Evolutionary conservation across 1,140 invertebrate species (phyloP), one percentile per base, ranked within the genome.

Genomic region (Sycophila sp.): DNA sequence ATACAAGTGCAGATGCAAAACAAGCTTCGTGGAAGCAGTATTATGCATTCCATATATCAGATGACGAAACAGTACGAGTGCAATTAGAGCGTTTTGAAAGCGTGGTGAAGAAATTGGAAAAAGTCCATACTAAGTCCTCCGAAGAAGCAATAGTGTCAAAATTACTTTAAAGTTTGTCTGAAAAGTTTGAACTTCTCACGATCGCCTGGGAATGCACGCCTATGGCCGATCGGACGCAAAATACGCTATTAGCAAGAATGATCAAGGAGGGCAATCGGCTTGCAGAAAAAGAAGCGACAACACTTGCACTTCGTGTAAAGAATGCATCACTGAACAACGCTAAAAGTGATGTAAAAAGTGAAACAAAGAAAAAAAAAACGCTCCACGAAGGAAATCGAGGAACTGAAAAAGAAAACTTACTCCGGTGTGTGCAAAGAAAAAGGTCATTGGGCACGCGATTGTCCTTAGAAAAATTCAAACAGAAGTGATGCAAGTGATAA

Each of bases 121-220:
- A 72, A 55, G 53, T 72, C 40, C 55, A 68, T 22, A 45, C 10
- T 17, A 72, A 67, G 10, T 72, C 63, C n/a, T n/a, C 15, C 67
- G 34, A 19, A 72, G 62, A 36, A 34, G 67, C 2, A 3, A 24
- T 19, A 55, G 59, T 62, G 26, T 56, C 64, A n/a, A 72, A 68
- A n/a, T 24, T 72, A 17, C 26, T 72, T 2, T 60, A 13, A 8
- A 53, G 64, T 26, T 42, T 72, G 36, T 56, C 64, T 10, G 1
- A 53, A 11, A 67, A 30, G 32, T 72, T 67, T 36, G 66, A 63
- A 1, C 15, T 63, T 11, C 67, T 72, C 6, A 30, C 5, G 8
- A 56, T 60, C 36, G 71, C 65, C 7, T 68, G 65, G 71, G 38
- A 72, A 36, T 69, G 71, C 6, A 69, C 66, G 4, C 30, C 53